A percentile compares a stretch with the other conserved stretches of the same genome.
These are phyloP conservation scores for Ursus arctos DNA, from an alignment of 2,113 vertebrate species.

Conservation along the genomic window DNA sequence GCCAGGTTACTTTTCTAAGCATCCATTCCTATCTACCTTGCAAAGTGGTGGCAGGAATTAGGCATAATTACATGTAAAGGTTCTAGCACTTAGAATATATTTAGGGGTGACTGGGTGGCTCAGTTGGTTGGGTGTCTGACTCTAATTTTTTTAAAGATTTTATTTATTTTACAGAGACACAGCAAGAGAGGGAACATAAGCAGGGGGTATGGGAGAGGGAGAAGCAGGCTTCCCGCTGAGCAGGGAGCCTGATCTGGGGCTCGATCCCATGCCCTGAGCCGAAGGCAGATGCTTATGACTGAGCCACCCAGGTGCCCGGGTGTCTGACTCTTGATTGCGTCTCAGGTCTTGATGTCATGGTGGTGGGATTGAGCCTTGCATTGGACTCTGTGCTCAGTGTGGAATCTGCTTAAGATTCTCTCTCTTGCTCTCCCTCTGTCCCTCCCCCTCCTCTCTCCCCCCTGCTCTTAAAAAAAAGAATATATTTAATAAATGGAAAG, in stretches of 20 bases:
- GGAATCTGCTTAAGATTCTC: not conserved
- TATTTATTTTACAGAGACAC: too few species aligned
- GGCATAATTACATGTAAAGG: not conserved
- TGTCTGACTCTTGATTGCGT: not conserved
- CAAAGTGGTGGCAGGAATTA: not conserved
- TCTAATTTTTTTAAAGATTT: not conserved
- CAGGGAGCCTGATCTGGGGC: too few species aligned
- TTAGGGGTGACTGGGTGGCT: not conserved
- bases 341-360: not conserved
- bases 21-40: not conserved
- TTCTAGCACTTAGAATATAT: not conserved
- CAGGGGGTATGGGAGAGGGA: too few species aligned
- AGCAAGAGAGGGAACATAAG: too few species aligned
- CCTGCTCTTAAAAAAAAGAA: not conserved
- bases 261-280: too few species aligned
- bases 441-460: not conserved
- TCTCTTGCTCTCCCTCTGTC: not conserved
- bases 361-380: rapidly evolving
- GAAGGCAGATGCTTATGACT: too few species aligned
- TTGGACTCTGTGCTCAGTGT: not conserved
- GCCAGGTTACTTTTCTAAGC: not conserved
- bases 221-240: too few species aligned
- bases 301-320: not conserved
- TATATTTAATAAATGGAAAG: not conserved
- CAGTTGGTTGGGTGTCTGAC: not conserved